Percentiles rank a stretch among this genome's conserved stretches.
Conservation (phyloP, 2,797 vertebrate genomes). For the Eulemur albifrons region DNA sequence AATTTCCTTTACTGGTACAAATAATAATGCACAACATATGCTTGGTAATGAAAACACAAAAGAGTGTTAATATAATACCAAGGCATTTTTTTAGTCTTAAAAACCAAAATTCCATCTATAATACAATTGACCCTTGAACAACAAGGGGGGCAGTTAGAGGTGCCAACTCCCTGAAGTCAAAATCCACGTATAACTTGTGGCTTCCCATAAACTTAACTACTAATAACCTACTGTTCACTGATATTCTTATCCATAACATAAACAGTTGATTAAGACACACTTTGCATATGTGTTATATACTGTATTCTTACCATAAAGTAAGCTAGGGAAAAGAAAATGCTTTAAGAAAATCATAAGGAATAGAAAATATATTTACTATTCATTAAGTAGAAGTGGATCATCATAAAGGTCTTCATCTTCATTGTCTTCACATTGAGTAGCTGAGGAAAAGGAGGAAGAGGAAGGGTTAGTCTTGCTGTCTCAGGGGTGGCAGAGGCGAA, state of each 20-base stretch:
- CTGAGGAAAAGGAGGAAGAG: neutral
- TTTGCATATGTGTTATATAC: neutral
- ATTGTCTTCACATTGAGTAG: neutral
- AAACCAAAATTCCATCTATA: constrained; percentile 34
- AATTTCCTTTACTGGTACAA: neutral
- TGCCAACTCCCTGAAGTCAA: neutral
- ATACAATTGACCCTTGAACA: neutral
- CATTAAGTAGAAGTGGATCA: neutral
- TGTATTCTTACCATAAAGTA: neutral
- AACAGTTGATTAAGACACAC: neutral
- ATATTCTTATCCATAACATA: neutral
- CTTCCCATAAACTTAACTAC: neutral
- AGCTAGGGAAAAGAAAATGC: neutral
- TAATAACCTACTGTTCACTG: neutral
- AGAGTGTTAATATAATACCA: constrained; percentile 1
- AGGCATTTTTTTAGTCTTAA: constrained; percentile 57
- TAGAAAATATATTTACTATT: neutral
- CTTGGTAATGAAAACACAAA: constrained; percentile 60
- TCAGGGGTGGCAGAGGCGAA: neutral
- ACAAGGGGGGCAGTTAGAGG: too few species aligned
- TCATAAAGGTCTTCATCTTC: neutral
- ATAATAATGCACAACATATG: constrained; percentile 60
- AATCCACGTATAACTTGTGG: neutral
- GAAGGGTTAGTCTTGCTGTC: neutral
- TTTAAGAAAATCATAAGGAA: neutral